Evolutionary conservation across 2,113 vertebrate species (phyloP).

Genomic region (Numida meleagris): DNA sequence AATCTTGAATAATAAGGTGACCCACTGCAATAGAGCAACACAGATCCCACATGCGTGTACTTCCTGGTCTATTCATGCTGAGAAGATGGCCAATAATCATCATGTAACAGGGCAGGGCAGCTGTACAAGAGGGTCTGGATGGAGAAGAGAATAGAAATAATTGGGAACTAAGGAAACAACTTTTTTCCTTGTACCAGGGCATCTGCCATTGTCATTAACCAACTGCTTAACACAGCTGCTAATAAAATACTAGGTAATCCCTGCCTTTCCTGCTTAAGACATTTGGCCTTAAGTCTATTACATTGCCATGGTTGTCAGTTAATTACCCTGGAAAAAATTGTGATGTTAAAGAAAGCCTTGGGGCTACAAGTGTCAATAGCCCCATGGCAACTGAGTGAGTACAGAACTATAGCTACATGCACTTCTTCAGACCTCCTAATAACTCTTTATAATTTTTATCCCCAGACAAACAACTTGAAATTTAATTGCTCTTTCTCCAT

Average conservation of each 20-base stretch:
- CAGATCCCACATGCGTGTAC: neutral
- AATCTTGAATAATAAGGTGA: fast-evolving
- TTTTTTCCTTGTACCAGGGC: neutral
- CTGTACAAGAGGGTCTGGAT: fast-evolving
- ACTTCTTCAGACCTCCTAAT: neutral
- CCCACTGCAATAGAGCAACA: neutral
- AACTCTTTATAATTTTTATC: neutral
- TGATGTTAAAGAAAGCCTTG: neutral
- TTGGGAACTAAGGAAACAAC: neutral
- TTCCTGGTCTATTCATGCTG: neutral
- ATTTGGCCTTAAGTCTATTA: neutral
- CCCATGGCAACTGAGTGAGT: neutral
- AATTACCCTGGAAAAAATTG: neutral
- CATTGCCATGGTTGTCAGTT: fast-evolving
- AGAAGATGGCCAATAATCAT: neutral
- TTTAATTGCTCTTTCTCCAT: neutral
- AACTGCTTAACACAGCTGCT: neutral
- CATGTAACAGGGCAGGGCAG: fast-evolving
- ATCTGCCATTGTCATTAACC: neutral
- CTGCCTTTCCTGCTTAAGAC: neutral
- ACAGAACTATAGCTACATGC: neutral
- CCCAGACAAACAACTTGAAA: neutral
- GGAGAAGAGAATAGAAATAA: fast-evolving
- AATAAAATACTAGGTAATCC: neutral
- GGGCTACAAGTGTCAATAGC: fast-evolving